Evolutionary conservation across 2,797 vertebrate genomes (phyloP), one percentile per base, ranked within the genome.

Genomic region (Amblyopsis hoosieri): DNA sequence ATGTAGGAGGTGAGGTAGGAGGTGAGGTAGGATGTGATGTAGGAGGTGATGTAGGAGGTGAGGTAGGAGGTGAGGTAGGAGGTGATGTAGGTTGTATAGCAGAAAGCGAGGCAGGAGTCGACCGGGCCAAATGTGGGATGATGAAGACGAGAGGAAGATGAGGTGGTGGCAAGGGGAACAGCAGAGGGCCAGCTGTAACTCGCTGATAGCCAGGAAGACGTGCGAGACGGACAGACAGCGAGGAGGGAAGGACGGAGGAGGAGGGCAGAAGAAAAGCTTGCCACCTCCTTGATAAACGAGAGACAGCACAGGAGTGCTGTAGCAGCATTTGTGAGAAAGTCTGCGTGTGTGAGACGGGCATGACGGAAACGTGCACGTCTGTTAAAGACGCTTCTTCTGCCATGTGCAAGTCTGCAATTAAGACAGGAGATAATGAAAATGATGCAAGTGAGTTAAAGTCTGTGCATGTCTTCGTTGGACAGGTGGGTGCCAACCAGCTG

Each of bases 181-280:
- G 69, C 64, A 66, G 55, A 67, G 72, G 66, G 19, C 80, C 75
- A 73, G 74, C 84, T 85, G 81, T 1, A 61, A 69, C 75, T 75
- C 57, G 63, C 71, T 78, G 84, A 85, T 84, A 81, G 84, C 60
- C 54, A 75, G 14, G 46, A 33, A n/a, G 65, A 79, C 55, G 50
- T 14, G 65, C 67, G 5, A 1, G 58, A 69, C 73, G 80, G 78
- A 82, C 78, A 87, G 86, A 76, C 67, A 73, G 62, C 64, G 67
- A 48, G 58, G 75, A 37, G 12, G 33, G 17, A 45, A 3, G 67
- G 64, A 75, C 71, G 56, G 52, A 60, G 14, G 57, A 64, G 62
- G 66, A 57, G 62, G 51, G 66, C 12, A 53, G 33, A 7, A 8
- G 13, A 59, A 31, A 37, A 60, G 42, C 73, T 78, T 72, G 47